Evolutionary conservation across 2,797 vertebrate species (phyloP), one percentile per base, ranked within the genome.

Genomic region (Esox masquinongy): DNA sequence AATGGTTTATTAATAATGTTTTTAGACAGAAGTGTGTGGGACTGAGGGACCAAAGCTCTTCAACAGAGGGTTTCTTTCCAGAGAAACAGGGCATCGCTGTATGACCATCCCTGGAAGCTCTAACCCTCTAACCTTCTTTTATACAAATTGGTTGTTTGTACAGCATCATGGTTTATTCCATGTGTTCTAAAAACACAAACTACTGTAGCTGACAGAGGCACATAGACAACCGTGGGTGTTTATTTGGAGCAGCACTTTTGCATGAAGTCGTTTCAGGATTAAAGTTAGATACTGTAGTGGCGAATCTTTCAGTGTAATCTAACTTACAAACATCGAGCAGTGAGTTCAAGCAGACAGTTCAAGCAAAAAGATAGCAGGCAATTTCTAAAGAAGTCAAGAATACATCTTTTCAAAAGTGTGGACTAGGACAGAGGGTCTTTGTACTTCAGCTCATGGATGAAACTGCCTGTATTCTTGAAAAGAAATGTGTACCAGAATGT

Each of bases 201-300:
- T 70, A 31, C 29, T 31, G 29, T 31, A 78, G 49, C 66, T 67
- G 75, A 80, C 74, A 72, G 71, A 17, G 49, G 51, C 64, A 70
- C 56, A 36, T 76, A 70, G 47, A 43, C 11, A 34, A 4, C 17
- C 72, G 69, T 67, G 39, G 29, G 29, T 66, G 70, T 80, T 82
- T 73, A 72, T 70, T 64, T 77, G 64, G 79, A 68, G 34, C 74
- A 56, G 59, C 75, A 72, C 64, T 73, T 78, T 76, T 72, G 6
- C 51, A 26, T 70, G 15, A 71, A 79, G 72, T 75, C 69, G 68
- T 79, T 71, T 67, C 56, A 39, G 63, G 26, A 24, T 16, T 26
- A 5, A 24, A 24, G n/a, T 26, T 24, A 24, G n/a, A 24, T 24
- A n/a, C n/a, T n/a, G n/a, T n/a, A 9, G 56, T 24, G 56, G 56